phyloP scores from a whole-genome alignment of 2,113 vertebrate species.

The Thalassoma bifasciatum region DNA sequence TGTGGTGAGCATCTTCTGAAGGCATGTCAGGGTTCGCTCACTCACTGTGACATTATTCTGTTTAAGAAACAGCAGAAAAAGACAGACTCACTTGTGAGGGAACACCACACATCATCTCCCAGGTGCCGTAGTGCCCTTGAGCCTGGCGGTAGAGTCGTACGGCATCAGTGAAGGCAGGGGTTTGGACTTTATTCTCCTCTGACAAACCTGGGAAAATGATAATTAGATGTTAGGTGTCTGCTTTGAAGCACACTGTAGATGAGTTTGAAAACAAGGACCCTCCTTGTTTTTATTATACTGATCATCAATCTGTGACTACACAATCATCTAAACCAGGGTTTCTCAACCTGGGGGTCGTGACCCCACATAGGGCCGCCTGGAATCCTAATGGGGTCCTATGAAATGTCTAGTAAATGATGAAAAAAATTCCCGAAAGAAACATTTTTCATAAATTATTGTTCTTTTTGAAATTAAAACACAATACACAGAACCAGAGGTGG shows the following conservation, averaged over 20 bases:
- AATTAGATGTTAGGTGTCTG: not conserved
- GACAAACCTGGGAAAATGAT: conserved; percentile 85
- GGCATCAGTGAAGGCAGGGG: conserved; percentile 91
- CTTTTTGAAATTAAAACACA: too few species aligned
- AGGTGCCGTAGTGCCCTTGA: conserved; percentile 91
- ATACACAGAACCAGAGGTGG: too few species aligned
- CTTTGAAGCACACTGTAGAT: not conserved
- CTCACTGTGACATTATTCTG: too few species aligned
- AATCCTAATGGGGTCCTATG: too few species aligned
- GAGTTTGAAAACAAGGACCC: not conserved
- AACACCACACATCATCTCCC: conserved; percentile 96
- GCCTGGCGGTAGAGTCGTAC: conserved; percentile 93
- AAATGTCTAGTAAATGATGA: too few species aligned
- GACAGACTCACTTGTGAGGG: conserved; percentile 86
- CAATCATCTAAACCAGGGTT: too few species aligned
- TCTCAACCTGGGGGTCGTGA: too few species aligned
- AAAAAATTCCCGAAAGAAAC: too few species aligned
- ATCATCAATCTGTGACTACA: too few species aligned
- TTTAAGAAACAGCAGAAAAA: too few species aligned
- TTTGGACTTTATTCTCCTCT: conserved; percentile 91
- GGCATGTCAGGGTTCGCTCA: not conserved
- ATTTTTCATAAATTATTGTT: too few species aligned
- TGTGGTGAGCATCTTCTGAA: not conserved
- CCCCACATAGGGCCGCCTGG: too few species aligned
- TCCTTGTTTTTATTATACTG: not conserved